phyloP scores from a whole-genome alignment of 2,888 invertebrate genomes.

The Cosmia trapezina region DNA sequence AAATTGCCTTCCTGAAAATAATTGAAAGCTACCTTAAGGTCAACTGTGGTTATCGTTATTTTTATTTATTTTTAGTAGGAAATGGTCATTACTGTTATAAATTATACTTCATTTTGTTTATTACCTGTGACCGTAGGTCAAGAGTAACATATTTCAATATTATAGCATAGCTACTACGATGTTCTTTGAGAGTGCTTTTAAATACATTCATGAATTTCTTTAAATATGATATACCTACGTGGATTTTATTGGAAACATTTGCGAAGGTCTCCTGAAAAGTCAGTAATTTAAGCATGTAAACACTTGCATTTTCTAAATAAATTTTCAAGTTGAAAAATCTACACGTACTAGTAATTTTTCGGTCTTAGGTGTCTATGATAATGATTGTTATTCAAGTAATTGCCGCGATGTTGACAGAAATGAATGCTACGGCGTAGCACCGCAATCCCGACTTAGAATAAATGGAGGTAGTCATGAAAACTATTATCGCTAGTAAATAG shows the following conservation, averaged over 20 bases:
- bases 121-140: conserved; percentile 27
- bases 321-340: not conserved
- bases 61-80: conserved; percentile 39
- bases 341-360: not conserved
- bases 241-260: not conserved
- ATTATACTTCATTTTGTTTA: conserved; percentile 37
- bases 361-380: not conserved
- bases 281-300: not conserved
- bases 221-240: not conserved
- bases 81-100: conserved; percentile 24
- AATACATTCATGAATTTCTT: conserved; percentile 24
- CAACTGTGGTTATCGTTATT: conserved; percentile 24
- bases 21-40: conserved; percentile 45
- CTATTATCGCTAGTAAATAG: not conserved
- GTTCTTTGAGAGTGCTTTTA: conserved; percentile 7
- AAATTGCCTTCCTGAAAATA: conserved; percentile 49
- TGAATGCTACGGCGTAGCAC: conserved; percentile 21
- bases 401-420: not conserved
- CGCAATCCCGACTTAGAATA: not conserved
- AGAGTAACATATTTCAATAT: conserved; percentile 28
- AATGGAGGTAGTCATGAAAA: not conserved
- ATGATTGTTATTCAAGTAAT: not conserved
- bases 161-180: not conserved
- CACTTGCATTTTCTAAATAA: not conserved
- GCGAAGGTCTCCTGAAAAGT: not conserved